These are phyloP conservation scores for Nysson spinosus DNA, from an alignment of 2,888 invertebrate species.

Conservation along the genomic window DNA sequence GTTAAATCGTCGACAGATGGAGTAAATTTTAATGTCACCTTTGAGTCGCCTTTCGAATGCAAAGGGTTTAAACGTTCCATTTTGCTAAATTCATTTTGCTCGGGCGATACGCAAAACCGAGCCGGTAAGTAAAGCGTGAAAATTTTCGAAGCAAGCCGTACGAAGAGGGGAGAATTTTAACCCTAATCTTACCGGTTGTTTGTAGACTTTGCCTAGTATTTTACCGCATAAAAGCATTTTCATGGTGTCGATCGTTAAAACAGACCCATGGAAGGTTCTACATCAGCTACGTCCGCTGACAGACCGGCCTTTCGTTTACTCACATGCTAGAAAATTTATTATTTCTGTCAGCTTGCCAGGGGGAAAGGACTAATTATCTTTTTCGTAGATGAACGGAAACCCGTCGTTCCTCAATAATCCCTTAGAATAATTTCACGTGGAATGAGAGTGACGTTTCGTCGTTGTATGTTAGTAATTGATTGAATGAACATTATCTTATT, in stretches of 20 bases:
- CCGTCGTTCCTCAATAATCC: too few species aligned
- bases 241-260: constrained; percentile 46
- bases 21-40: too few species aligned
- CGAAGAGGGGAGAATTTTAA: not conserved
- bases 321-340: constrained; percentile 60
- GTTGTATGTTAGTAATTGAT: not conserved
- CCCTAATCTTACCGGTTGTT: constrained; percentile 18
- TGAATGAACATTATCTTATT: not conserved
- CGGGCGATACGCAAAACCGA: too few species aligned
- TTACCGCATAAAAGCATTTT: constrained; percentile 21
- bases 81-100: too few species aligned
- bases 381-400: constrained; percentile 24
- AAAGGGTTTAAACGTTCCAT: too few species aligned
- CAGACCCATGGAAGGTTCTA: constrained; percentile 28
- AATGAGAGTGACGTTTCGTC: too few species aligned
- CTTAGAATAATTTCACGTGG: too few species aligned
- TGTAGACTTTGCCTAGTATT: constrained; percentile 40
- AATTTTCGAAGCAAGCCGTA: constrained; percentile 4
- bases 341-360: constrained; percentile 36
- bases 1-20: too few species aligned
- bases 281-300: constrained; percentile 54
- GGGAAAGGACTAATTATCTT: constrained; percentile 49
- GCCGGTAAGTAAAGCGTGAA: too few species aligned
- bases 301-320: constrained; percentile 52
- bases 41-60: too few species aligned